A percentile compares a stretch with the other conserved stretches of the same genome.
Evolutionary conservation across 2,888 invertebrate genomes (phyloP).

Genomic region (Dynastes tityus): DNA sequence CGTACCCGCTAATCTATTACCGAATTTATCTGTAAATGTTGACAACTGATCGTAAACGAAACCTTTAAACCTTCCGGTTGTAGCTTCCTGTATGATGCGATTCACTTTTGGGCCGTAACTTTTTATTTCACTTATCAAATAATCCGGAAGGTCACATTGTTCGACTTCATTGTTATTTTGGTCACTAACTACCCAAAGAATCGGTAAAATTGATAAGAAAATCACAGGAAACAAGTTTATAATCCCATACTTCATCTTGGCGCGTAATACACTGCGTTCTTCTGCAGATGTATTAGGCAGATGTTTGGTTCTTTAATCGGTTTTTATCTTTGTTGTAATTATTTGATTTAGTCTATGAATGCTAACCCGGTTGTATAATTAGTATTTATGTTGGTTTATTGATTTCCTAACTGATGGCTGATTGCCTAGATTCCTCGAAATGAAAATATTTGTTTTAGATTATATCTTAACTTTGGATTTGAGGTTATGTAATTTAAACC

Average conservation of each 20-base stretch:
- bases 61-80: constrained; percentile 63
- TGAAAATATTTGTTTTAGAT: background rate
- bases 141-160: constrained; percentile 69
- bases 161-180: constrained; percentile 45
- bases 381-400: too few relatives aligned
- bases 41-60: constrained; percentile 68
- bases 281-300: too few relatives aligned
- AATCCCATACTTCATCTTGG: background rate
- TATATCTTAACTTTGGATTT: too few relatives aligned
- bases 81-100: constrained; percentile 62
- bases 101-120: constrained; percentile 65
- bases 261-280: background rate
- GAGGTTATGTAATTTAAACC: too few relatives aligned
- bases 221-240: background rate
- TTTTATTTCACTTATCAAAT: constrained; percentile 75
- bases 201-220: background rate
- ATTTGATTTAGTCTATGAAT: too few relatives aligned
- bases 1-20: constrained; percentile 72
- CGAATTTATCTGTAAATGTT: constrained; percentile 72
- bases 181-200: background rate
- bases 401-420: background rate
- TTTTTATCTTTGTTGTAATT: too few relatives aligned
- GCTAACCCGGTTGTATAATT: constrained; percentile 12
- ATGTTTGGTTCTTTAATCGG: too few relatives aligned
- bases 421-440: background rate